Conservation (phyloP, 2,797 vertebrate species). For the Enteromius viviparus region DNA sequence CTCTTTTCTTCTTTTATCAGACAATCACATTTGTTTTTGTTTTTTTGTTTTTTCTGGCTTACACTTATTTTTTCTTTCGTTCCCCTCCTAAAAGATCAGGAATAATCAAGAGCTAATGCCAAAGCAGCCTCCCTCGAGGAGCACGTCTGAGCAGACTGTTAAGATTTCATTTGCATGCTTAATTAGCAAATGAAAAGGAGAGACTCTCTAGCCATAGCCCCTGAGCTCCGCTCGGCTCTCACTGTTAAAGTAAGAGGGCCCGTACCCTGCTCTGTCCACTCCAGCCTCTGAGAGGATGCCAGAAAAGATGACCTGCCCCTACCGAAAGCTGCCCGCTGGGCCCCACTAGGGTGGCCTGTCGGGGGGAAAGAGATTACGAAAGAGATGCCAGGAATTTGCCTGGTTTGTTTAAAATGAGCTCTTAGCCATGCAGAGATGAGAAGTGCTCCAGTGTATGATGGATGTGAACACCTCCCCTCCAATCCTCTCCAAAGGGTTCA, state of each 20-base stretch:
- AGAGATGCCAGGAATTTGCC: slow-evolving; percentile 40
- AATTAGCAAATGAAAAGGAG: slow-evolving; percentile 85
- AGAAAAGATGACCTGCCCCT: slow-evolving; percentile 48
- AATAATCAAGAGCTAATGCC: slow-evolving; percentile 80
- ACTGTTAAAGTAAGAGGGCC: slow-evolving; percentile 43
- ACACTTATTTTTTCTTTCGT: not conserved
- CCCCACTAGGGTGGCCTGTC: not conserved
- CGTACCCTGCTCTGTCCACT: slow-evolving; percentile 65
- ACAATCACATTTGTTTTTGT: not conserved
- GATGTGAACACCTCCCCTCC: slow-evolving; percentile 18
- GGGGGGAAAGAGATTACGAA: not conserved
- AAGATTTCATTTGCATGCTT: slow-evolving; percentile 86
- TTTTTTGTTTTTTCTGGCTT: not conserved
- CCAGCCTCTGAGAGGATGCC: slow-evolving; percentile 50
- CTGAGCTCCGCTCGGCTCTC: slow-evolving; percentile 28
- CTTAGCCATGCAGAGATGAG: slow-evolving; percentile 45
- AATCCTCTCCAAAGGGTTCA: slow-evolving; percentile 30
- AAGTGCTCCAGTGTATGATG: slow-evolving; percentile 25
- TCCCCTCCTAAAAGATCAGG: slow-evolving; percentile 70
- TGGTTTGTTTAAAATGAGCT: slow-evolving; percentile 43
- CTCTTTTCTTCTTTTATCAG: slow-evolving; percentile 7
- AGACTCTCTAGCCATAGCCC: slow-evolving; percentile 72
- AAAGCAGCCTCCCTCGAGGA: slow-evolving; percentile 73
- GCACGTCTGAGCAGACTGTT: slow-evolving; percentile 80
- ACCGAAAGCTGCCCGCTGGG: slow-evolving; percentile 48